These are phyloP conservation scores for Hydrotaea cyrtoneurina DNA, from an alignment of 2,888 invertebrate genomes.

Conservation along the genomic window DNA sequence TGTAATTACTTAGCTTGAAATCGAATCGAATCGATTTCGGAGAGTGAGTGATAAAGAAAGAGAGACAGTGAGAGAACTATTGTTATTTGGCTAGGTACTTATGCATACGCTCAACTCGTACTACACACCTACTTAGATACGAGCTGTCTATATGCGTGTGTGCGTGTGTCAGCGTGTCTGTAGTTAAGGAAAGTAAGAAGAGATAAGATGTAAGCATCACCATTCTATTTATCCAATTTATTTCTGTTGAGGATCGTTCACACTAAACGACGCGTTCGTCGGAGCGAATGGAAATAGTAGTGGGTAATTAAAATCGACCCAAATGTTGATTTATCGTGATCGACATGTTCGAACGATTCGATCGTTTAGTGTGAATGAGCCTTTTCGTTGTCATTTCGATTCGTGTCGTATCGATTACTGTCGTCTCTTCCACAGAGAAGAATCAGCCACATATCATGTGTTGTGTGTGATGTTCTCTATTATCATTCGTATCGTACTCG, in stretches of 20 bases:
- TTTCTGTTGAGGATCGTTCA: neutral
- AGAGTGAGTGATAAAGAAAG: slow-evolving; percentile 28
- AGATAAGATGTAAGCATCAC: slow-evolving; percentile 58
- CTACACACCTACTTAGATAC: neutral
- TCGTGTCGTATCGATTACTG: slow-evolving; percentile 30
- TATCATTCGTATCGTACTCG: slow-evolving; percentile 23
- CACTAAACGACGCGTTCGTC: too few species aligned
- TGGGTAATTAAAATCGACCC: too few species aligned
- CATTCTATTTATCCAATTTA: neutral
- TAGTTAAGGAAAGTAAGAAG: slow-evolving; percentile 14
- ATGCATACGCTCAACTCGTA: neutral
- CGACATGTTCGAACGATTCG: too few species aligned
- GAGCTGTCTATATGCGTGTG: slow-evolving; percentile 12
- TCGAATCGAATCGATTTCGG: slow-evolving; percentile 57
- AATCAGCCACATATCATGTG: slow-evolving; percentile 5
- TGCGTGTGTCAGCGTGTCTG: slow-evolving; percentile 12
- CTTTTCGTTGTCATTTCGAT: slow-evolving; percentile 28
- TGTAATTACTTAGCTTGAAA: slow-evolving; percentile 56
- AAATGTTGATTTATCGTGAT: too few species aligned
- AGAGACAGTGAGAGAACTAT: neutral
- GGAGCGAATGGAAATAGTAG: too few species aligned
- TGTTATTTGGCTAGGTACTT: slow-evolving; percentile 32
- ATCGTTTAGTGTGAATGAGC: too few species aligned
- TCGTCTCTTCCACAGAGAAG: slow-evolving; percentile 33
- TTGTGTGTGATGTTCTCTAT: slow-evolving; percentile 25